Evolutionary conservation across 2,888 invertebrate species (phyloP).

Genomic region (Mellilla xanthometata): DNA sequence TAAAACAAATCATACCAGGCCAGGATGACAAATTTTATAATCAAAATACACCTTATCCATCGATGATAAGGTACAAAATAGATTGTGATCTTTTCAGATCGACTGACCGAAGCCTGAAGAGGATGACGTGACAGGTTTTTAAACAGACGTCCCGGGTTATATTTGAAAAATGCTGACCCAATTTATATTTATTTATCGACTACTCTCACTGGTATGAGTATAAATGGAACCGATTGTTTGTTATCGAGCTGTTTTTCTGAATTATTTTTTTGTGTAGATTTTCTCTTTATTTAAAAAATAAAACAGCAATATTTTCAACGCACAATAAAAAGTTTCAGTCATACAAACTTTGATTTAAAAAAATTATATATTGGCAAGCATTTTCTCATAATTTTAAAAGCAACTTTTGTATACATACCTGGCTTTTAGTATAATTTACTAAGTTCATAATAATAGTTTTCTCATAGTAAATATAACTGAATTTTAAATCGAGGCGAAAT

Average conservation of each 20-base stretch:
- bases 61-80: constrained; percentile 5
- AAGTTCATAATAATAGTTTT: constrained; percentile 2
- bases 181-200: constrained; percentile 17
- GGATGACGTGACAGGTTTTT: constrained; percentile 24
- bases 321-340: too few relatives aligned
- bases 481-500: constrained; percentile 1
- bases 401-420: not conserved
- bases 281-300: too few relatives aligned
- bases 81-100: constrained; percentile 12
- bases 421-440: not conserved
- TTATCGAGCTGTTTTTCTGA: too few relatives aligned
- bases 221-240: constrained; percentile 2
- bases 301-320: too few relatives aligned
- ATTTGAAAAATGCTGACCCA: constrained; percentile 23
- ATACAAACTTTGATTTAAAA: too few relatives aligned
- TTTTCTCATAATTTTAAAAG: not conserved
- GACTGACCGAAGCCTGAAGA: constrained; percentile 16
- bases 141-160: constrained; percentile 20
- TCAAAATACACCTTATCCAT: constrained; percentile 5
- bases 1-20: too few relatives aligned
- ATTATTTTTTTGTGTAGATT: too few relatives aligned
- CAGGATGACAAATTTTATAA: too few relatives aligned
- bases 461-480: constrained; percentile 1
- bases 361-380: not conserved
- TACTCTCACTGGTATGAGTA: too few relatives aligned